Conservation (phyloP, 2,797 vertebrate genomes). For the Paratrypauchen microcephalus region DNA sequence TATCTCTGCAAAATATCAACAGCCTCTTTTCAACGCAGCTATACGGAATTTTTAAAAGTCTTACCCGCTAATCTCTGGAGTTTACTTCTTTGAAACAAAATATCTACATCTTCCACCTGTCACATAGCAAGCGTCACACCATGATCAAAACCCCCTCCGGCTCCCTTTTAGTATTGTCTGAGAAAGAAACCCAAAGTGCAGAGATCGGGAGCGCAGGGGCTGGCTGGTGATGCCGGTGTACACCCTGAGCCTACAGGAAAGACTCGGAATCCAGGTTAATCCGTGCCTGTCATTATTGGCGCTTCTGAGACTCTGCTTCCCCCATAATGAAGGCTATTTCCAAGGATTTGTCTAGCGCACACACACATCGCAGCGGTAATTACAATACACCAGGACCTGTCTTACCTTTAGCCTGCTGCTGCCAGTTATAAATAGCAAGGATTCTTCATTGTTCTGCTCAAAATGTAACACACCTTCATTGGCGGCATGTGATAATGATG, state of each 20-base stretch:
- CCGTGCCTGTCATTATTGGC: conserved; percentile 69
- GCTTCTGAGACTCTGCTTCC: conserved; percentile 55
- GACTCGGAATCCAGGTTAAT: conserved; percentile 64
- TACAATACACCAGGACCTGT: conserved; percentile 48
- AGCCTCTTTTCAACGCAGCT: neutral
- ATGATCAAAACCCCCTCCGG: conserved; percentile 65
- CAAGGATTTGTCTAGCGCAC: conserved; percentile 60
- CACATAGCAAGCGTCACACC: conserved; percentile 60
- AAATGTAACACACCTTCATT: conserved; percentile 34
- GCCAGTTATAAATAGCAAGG: conserved; percentile 49
- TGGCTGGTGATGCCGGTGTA: conserved; percentile 27
- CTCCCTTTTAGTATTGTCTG: conserved; percentile 59
- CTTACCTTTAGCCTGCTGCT: conserved; percentile 47
- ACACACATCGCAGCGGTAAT: conserved; percentile 53
- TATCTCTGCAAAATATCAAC: too few species aligned
- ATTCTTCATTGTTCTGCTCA: conserved; percentile 28
- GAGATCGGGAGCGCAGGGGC: conserved; percentile 28
- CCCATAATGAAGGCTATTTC: conserved; percentile 65
- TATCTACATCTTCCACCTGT: conserved; percentile 68
- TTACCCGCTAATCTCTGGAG: conserved; percentile 62
- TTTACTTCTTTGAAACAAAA: conserved; percentile 62
- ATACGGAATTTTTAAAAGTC: conserved; percentile 55
- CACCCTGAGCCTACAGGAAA: conserved; percentile 37
- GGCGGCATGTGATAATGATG: conserved; percentile 47
- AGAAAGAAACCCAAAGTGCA: conserved; percentile 37